Percentiles rank a stretch among this genome's conserved stretches.
Evolutionary conservation across 2,113 vertebrate genomes (phyloP).

Genomic region (Engystomops pustulosus): DNA sequence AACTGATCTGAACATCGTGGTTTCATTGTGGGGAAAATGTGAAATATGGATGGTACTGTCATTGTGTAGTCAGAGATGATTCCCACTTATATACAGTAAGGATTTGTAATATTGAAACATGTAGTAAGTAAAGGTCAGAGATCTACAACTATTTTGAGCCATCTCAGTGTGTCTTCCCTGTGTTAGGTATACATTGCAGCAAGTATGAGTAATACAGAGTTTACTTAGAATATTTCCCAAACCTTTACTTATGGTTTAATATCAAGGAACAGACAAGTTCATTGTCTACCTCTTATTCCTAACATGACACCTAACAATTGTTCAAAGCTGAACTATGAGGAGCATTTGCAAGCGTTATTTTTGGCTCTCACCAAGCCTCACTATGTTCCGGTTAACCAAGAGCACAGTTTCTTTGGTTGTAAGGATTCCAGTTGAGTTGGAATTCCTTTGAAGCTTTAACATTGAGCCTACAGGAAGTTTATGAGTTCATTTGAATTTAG

Average conservation of each 20-base stretch:
- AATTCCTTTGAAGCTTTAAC: slow-evolving; percentile 67
- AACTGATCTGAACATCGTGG: too few species aligned
- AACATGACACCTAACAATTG: slow-evolving; percentile 72
- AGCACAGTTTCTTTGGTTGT: slow-evolving; percentile 71
- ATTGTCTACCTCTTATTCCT: slow-evolving; percentile 69
- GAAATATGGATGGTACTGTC: neutral
- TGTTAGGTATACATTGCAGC: neutral
- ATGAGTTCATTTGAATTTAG: slow-evolving; percentile 65
- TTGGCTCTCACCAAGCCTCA: slow-evolving; percentile 65
- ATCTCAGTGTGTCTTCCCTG: neutral
- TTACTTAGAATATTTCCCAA: slow-evolving; percentile 26
- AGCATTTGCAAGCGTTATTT: slow-evolving; percentile 68
- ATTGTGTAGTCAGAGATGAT: neutral
- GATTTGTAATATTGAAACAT: neutral
- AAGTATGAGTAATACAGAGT: neutral
- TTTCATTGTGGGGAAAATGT: too few species aligned
- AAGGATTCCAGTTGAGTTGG: slow-evolving; percentile 68
- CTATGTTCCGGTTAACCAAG: slow-evolving; percentile 70
- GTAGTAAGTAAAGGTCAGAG: too few species aligned
- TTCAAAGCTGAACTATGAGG: slow-evolving; percentile 72
- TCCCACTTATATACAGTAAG: neutral
- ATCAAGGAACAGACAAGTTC: slow-evolving; percentile 72
- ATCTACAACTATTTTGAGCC: neutral
- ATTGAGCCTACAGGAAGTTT: slow-evolving; percentile 67
- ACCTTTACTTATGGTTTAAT: slow-evolving; percentile 62